phyloP scores from a whole-genome alignment of 2,113 vertebrate genomes.

The Phyllostomus hastatus region DNA sequence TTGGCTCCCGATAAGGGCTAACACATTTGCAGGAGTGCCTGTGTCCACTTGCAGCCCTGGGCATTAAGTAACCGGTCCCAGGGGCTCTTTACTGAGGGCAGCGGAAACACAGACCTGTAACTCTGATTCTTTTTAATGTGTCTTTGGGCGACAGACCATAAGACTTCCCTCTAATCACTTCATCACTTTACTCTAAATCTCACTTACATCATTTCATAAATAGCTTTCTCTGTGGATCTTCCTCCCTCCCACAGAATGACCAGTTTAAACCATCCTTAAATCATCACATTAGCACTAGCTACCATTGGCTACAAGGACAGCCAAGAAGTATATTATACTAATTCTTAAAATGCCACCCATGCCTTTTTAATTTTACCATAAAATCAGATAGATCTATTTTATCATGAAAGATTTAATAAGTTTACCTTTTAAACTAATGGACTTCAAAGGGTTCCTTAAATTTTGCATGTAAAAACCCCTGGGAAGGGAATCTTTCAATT shows the following conservation, averaged over 20 bases:
- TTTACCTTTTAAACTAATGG: slow-evolving; percentile 67
- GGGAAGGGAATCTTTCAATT: slow-evolving; percentile 75
- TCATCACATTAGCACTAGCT: slow-evolving; percentile 45
- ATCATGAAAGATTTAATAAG: slow-evolving; percentile 69
- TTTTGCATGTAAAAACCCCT: slow-evolving; percentile 67
- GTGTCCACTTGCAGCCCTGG: not conserved
- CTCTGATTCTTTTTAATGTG: not conserved
- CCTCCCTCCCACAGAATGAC: not conserved
- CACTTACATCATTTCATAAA: slow-evolving; percentile 36
- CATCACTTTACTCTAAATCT: not conserved
- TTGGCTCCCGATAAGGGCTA: not conserved
- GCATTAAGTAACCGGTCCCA: not conserved
- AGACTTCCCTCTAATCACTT: not conserved
- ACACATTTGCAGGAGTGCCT: not conserved
- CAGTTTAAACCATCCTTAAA: slow-evolving; percentile 56
- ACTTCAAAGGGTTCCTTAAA: slow-evolving; percentile 71
- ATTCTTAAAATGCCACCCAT: slow-evolving; percentile 58
- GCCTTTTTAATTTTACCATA: slow-evolving; percentile 62
- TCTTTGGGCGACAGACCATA: not conserved
- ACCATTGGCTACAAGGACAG: not conserved
- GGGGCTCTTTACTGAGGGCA: not conserved
- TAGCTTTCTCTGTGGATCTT: slow-evolving; percentile 21
- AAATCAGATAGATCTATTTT: slow-evolving; percentile 68
- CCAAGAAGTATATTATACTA: slow-evolving; percentile 56
- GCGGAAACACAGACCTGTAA: not conserved